Conservation (phyloP, 2,797 vertebrate genomes). For the Myiotriccus ornatus region DNA sequence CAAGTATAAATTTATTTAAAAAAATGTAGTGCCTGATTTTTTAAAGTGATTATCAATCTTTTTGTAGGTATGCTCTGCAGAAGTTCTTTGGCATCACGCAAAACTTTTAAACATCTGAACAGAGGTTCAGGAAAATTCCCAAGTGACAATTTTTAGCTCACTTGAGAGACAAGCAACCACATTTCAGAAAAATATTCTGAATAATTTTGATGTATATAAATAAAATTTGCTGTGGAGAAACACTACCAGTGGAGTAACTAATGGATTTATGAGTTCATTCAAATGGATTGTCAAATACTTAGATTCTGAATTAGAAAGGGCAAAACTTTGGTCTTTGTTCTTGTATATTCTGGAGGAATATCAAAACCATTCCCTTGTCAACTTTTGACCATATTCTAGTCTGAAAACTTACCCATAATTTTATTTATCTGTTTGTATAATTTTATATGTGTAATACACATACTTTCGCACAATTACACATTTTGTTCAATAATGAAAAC, state of each 20-base stretch:
- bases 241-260: background rate
- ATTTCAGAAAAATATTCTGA: background rate
- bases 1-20: background rate
- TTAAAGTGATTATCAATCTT: background rate
- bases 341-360: background rate
- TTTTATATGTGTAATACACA: background rate
- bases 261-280: background rate
- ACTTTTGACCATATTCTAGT: background rate
- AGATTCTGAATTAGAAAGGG: background rate
- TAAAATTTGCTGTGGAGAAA: background rate
- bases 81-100: background rate
- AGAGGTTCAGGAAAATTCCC: background rate
- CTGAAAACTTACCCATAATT: background rate
- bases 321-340: background rate
- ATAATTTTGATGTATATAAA: background rate
- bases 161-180: background rate
- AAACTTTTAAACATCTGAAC: background rate
- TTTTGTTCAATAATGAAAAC: background rate
- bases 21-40: background rate
- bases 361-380: background rate
- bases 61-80: background rate
- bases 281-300: background rate
- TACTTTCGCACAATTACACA: background rate
- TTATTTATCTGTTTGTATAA: background rate
- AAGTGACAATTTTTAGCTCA: background rate